A percentile compares a stretch with the other conserved stretches of the same genome.
Conservation (phyloP, 37 sponge, comb jelly and placozoan species). For the Haliclona indistincta region DNA sequence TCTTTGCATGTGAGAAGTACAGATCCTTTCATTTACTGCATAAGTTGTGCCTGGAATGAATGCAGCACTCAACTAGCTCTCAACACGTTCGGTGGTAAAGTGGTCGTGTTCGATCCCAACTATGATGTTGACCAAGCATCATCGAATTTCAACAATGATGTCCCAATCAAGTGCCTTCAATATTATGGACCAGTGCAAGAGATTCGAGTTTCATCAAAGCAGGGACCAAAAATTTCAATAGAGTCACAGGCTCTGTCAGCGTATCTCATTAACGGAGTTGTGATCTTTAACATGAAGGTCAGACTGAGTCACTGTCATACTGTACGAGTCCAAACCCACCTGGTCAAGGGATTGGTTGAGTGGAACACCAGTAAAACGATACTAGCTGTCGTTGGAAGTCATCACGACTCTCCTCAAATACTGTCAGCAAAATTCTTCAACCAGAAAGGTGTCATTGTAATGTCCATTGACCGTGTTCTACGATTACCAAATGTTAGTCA, state of each 20-base stretch:
- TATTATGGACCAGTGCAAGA: constrained; percentile 15
- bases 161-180: constrained; percentile 14
- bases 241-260: constrained; percentile 13
- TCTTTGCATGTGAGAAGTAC: constrained; percentile 16
- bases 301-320: background rate
- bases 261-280: constrained; percentile 46
- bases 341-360: constrained; percentile 25
- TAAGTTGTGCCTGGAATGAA: constrained; percentile 36
- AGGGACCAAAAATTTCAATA: background rate
- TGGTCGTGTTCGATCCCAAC: constrained; percentile 25
- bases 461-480: background rate
- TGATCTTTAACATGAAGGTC: background rate
- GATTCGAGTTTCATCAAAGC: background rate
- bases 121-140: constrained; percentile 20
- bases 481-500: background rate
- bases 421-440: background rate
- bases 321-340: constrained; percentile 16
- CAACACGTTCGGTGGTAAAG: constrained; percentile 45
- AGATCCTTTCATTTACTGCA: background rate
- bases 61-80: constrained; percentile 17
- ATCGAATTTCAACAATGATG: background rate
- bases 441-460: background rate
- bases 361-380: constrained; percentile 20
- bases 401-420: too few relatives aligned
- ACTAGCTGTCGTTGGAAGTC: constrained; percentile 33